Evolutionary conservation across 1,140 invertebrate species (phyloP).

Genomic region (Sycobia sp.): DNA sequence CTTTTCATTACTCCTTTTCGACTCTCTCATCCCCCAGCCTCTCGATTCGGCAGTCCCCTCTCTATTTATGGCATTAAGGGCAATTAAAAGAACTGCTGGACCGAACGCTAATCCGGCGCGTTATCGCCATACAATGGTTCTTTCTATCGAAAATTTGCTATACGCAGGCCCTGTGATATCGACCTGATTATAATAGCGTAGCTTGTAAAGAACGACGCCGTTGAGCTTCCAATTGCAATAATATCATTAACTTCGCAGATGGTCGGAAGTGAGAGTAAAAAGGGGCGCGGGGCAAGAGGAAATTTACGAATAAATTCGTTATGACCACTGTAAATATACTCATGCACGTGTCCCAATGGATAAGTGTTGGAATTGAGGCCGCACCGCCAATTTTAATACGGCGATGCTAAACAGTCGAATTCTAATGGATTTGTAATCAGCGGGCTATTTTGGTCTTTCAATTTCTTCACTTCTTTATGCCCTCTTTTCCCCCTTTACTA

Average conservation of each 20-base stretch:
- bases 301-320: slow-evolving; percentile 23
- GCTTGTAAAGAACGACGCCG: slow-evolving; percentile 22
- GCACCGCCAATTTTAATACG: not conserved
- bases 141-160: slow-evolving; percentile 37
- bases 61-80: slow-evolving; percentile 54
- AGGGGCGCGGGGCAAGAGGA: slow-evolving; percentile 15
- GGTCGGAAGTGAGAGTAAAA: slow-evolving; percentile 1
- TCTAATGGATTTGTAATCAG: slow-evolving; percentile 18
- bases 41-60: too few species aligned
- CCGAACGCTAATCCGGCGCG: slow-evolving; percentile 48
- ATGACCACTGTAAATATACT: slow-evolving; percentile 2
- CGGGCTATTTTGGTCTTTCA: not conserved
- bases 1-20: slow-evolving; percentile 52
- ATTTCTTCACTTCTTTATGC: too few species aligned
- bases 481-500: too few species aligned
- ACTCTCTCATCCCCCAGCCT: too few species aligned
- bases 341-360: not conserved
- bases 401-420: too few species aligned
- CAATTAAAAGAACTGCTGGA: slow-evolving; percentile 54
- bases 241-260: slow-evolving; percentile 7
- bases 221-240: slow-evolving; percentile 18
- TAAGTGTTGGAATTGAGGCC: slow-evolving; percentile 6
- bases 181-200: slow-evolving; percentile 19
- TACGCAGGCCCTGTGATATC: not conserved
- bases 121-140: slow-evolving; percentile 46